Conservation (phyloP, 2,797 vertebrate genomes). For the Tauraco hartlaubi region DNA sequence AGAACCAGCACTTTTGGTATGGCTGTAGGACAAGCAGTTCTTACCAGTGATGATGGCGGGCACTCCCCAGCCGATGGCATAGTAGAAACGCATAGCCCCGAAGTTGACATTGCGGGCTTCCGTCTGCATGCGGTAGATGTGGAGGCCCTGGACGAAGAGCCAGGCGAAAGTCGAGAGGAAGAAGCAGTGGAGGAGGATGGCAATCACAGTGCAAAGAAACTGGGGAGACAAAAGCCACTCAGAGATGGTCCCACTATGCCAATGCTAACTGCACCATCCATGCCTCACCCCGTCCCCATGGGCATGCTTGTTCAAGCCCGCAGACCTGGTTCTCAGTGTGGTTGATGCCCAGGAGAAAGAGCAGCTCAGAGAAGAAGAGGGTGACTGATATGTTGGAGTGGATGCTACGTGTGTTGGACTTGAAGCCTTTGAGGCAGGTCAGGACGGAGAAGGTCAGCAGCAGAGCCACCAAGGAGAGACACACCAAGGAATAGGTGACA, state of each 20-base stretch:
- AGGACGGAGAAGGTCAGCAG: conserved; percentile 90
- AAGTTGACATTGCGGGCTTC: conserved; percentile 96
- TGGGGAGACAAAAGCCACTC: conserved; percentile 66
- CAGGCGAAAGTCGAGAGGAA: conserved; percentile 97
- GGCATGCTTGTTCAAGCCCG: neutral
- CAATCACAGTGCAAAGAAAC: conserved; percentile 96
- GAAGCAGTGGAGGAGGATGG: conserved; percentile 98
- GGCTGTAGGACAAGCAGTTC: neutral
- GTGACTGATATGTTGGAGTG: conserved; percentile 93
- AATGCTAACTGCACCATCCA: neutral
- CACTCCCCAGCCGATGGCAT: conserved; percentile 97
- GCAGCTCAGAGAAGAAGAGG: conserved; percentile 92
- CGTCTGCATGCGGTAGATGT: conserved; percentile 98
- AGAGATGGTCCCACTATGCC: neutral
- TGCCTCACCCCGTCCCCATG: rapidly evolving
- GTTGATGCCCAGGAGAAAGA: conserved; percentile 94
- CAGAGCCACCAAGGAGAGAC: conserved; percentile 90
- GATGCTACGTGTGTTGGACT: conserved; percentile 96
- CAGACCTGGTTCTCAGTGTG: conserved; percentile 95
- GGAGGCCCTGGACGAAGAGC: conserved; percentile 97
- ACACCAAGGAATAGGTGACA: conserved; percentile 91
- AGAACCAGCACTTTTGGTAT: neutral
- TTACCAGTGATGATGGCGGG: conserved; percentile 96
- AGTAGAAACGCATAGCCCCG: conserved; percentile 98
- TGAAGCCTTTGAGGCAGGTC: conserved; percentile 93